A percentile compares a stretch with the other conserved stretches of the same genome.
These are phyloP conservation scores for Apocheima hispidaria DNA, from an alignment of 2,888 invertebrate genomes.

Conservation along the genomic window DNA sequence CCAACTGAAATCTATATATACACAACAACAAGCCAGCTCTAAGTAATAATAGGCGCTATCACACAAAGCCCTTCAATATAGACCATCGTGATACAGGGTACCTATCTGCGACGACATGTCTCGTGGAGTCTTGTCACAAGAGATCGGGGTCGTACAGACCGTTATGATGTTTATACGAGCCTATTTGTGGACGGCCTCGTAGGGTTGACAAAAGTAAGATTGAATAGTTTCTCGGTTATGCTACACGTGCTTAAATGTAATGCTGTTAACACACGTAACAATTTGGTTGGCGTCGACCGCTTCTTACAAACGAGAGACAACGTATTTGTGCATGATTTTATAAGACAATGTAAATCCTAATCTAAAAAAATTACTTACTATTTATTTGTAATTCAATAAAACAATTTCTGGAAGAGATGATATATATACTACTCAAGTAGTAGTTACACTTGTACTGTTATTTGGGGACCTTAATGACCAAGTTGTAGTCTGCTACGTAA, in stretches of 20 bases:
- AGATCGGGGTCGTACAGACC: constrained; percentile 61
- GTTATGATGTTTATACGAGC: constrained; percentile 62
- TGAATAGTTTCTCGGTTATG: constrained; percentile 14
- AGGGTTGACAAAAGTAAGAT: constrained; percentile 32
- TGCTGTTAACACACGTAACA: too few relatives aligned
- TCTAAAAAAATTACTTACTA: too few relatives aligned
- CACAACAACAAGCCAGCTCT: constrained; percentile 3
- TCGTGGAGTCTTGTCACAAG: constrained; percentile 48
- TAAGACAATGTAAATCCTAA: too few relatives aligned
- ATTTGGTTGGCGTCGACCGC: too few relatives aligned
- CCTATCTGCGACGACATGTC: constrained; percentile 45
- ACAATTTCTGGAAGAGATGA: not conserved
- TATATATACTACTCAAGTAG: not conserved
- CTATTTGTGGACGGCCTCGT: constrained; percentile 48
- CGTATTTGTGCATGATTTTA: too few relatives aligned
- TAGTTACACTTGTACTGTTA: too few relatives aligned
- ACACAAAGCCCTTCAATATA: constrained; percentile 26
- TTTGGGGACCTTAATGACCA: not conserved
- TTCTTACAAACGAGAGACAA: too few relatives aligned
- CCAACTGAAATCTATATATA: not conserved
- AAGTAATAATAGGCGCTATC: constrained; percentile 13
- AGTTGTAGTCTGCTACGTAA: constrained; percentile 7
- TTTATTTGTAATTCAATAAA: too few relatives aligned
- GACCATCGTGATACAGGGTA: constrained; percentile 19
- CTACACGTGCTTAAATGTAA: not conserved